Percentiles rank a stretch among this genome's conserved stretches.
These are phyloP conservation scores for Cryptocephalus moraei DNA, from an alignment of 2,888 invertebrate species.

Conservation along the genomic window DNA sequence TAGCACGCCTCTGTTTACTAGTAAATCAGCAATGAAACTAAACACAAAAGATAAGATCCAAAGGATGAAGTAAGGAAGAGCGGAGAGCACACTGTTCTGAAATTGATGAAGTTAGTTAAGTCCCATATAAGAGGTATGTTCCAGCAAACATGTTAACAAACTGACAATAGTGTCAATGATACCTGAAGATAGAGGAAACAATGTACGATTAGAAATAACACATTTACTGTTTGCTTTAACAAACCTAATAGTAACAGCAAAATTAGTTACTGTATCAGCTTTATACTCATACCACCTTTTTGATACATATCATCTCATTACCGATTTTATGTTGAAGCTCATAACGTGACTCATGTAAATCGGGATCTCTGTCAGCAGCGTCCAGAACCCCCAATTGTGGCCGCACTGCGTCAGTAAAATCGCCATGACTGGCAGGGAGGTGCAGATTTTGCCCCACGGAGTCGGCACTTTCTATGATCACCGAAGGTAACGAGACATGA, in stretches of 20 bases:
- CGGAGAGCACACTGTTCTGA: conserved; percentile 58
- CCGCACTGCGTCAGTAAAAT: conserved; percentile 61
- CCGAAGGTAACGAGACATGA: too few species aligned
- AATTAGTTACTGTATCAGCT: too few species aligned
- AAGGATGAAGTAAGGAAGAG: conserved; percentile 64
- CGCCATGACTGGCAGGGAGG: conserved; percentile 66
- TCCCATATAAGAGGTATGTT: neutral
- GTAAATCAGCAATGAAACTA: conserved; percentile 53
- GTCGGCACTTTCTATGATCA: conserved; percentile 34
- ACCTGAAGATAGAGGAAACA: too few species aligned
- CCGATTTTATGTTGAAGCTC: conserved; percentile 58
- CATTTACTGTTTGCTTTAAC: too few species aligned
- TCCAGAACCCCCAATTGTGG: conserved; percentile 78
- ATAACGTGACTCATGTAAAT: conserved; percentile 67
- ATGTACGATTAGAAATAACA: too few species aligned
- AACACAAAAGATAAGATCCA: conserved; percentile 62
- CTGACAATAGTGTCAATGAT: too few species aligned
- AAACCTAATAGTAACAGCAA: too few species aligned
- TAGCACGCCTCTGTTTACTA: conserved; percentile 38
- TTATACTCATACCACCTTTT: too few species aligned
- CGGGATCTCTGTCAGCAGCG: conserved; percentile 71
- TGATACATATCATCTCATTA: conserved; percentile 24
- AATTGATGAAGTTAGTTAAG: conserved; percentile 16
- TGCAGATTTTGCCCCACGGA: conserved; percentile 65
- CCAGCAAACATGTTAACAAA: too few species aligned